Conservation (phyloP, 2,797 vertebrate genomes). For the Lacerta agilis region DNA sequence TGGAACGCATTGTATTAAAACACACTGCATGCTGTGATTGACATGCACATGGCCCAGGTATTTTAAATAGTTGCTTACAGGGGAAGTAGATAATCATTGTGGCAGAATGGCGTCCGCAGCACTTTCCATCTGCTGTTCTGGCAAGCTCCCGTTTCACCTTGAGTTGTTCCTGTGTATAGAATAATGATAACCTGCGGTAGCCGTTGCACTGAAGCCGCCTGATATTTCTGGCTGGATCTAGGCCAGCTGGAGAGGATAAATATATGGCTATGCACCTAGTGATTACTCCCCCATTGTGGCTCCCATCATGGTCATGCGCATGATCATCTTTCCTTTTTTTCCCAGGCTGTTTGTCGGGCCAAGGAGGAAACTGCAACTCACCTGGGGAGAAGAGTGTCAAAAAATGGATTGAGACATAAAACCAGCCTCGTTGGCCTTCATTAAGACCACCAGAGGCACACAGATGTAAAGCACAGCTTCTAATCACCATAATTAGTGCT, state of each 20-base stretch:
- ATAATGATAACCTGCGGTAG: constrained; percentile 34
- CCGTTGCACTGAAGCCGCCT: not conserved
- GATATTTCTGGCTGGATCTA: constrained; percentile 48
- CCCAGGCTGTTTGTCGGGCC: constrained; percentile 42
- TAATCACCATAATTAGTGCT: constrained; percentile 8
- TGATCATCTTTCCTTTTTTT: constrained; percentile 39
- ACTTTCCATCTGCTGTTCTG: constrained; percentile 33
- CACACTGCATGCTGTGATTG: not conserved
- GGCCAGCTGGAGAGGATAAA: constrained; percentile 17
- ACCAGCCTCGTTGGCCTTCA: constrained; percentile 58
- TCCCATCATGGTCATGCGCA: constrained; percentile 39
- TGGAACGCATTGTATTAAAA: not conserved
- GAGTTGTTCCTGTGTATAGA: constrained; percentile 11
- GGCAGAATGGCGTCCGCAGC: not conserved
- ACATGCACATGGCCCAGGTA: not conserved
- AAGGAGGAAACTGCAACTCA: constrained; percentile 58
- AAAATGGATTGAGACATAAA: constrained; percentile 60
- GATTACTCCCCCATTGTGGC: constrained; percentile 30
- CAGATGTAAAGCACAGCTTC: constrained; percentile 38
- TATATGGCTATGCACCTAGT: rapidly evolving
- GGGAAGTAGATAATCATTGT: not conserved
- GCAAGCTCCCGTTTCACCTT: constrained; percentile 32
- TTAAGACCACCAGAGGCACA: constrained; percentile 48
- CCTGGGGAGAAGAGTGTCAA: constrained; percentile 34
- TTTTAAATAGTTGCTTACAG: constrained; percentile 1